Evolutionary conservation across 2,113 vertebrate genomes (phyloP).

Genomic region (Sorex araneus): DNA sequence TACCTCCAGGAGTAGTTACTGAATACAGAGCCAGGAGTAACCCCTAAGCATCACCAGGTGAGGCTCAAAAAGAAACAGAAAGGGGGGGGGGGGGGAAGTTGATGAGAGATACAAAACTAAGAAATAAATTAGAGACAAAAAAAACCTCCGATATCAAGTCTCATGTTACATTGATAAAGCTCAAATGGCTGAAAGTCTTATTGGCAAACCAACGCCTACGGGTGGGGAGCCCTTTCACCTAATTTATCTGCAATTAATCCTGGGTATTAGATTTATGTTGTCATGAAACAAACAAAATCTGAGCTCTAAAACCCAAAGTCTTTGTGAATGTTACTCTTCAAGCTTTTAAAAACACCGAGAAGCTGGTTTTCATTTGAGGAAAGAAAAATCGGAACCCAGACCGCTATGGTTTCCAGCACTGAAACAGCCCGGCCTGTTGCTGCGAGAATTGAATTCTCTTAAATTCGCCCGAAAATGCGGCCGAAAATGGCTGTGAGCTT

Average conservation of each 20-base stretch:
- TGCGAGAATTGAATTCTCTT: not conserved
- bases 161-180: not conserved
- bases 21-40: too few species aligned
- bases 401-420: not conserved
- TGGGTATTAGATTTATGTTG: not conserved
- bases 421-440: not conserved
- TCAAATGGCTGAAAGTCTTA: not conserved
- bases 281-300: not conserved
- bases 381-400: not conserved
- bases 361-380: not conserved
- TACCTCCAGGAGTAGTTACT: too few species aligned
- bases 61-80: too few species aligned
- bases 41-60: too few species aligned
- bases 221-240: not conserved
- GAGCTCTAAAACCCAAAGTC: slow-evolving; percentile 16
- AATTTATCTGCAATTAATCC: not conserved
- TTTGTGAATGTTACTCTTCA: not conserved
- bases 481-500: slow-evolving; percentile 62
- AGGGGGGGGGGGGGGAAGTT: not conserved
- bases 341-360: not conserved
- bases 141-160: not conserved
- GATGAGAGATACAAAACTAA: not conserved
- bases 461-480: not conserved
- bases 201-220: not conserved
- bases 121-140: not conserved